Base-by-base conservation (phyloP, 2,113 vertebrate species). In the Tetrax tetrax region DNA sequence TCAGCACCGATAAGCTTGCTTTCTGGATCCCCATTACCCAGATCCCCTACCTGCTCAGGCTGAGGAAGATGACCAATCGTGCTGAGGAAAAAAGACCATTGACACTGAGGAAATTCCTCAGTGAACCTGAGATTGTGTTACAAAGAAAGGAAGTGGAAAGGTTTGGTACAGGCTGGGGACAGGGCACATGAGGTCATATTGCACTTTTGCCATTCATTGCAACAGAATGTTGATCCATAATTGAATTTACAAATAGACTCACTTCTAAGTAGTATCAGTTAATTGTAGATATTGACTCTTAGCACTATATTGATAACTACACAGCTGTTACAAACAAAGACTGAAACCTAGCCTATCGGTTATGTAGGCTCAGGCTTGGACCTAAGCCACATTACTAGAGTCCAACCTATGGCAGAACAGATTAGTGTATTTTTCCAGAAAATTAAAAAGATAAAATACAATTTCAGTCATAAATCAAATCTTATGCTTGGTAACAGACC, bases 71-170 rank as follows among this genome's bases (percentile, higher is more conserved):
- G 31, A 22, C 17, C 51, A 31, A 3, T 1, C 14, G 12, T 14
- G 21, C 12, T 16, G 33, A 72, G 31, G 7, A n/a, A 65, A 90
- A 61, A 60, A 14, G 31, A 22, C 17, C 47, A 31, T 2, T 2
- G 19, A 9, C 14, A 25, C 12, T 16, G 33, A 72, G 31, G 7
- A 65, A 90, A 61, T 9, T 48, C 37, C 41, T 35, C 29, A 13
- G 8, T 45, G 43, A 68, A 82, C 59, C 1, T 35, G 24, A 70
- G 33, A 28, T 41, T 53, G 35, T 29, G 14, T 47, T 63, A 45
- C 0, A 0, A 33, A n/a, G 12, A 2, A 3, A 85, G 10, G 8
- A 85, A 71, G 7, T 1, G 0, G 43, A 69, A 93, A 54, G 8
- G 0, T 57, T 80, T 70, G 20, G 19, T 31, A 38, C n/a, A 45